Evolutionary conservation across 2,797 vertebrate species (phyloP).

Genomic region (Sebastes miniatus): DNA sequence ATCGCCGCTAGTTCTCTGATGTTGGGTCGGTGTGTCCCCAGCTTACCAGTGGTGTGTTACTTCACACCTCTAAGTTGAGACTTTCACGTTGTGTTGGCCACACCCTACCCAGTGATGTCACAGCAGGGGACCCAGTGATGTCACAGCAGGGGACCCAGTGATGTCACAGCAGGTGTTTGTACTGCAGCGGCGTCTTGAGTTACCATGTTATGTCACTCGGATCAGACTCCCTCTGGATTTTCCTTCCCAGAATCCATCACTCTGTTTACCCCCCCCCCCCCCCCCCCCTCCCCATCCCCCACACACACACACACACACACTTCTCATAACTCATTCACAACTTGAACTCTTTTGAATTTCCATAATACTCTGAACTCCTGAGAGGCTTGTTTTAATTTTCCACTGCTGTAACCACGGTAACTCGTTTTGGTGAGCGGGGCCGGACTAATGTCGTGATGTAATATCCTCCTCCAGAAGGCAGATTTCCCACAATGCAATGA

Average conservation of each 20-base stretch:
- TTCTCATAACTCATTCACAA: slow-evolving; percentile 53
- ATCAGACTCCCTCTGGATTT: background rate
- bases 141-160: background rate
- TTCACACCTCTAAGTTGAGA: too few species aligned
- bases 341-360: slow-evolving; percentile 50
- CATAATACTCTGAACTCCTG: slow-evolving; percentile 54
- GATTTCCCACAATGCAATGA: slow-evolving; percentile 65
- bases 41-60: too few species aligned
- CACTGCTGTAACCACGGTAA: slow-evolving; percentile 62
- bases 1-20: too few species aligned
- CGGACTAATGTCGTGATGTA: slow-evolving; percentile 40
- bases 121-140: background rate
- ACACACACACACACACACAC: background rate
- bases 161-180: background rate
- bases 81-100: too few species aligned
- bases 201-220: background rate
- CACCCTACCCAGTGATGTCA: too few species aligned
- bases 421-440: slow-evolving; percentile 43
- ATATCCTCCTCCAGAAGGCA: slow-evolving; percentile 56
- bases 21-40: too few species aligned
- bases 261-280: background rate
- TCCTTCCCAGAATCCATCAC: slow-evolving; percentile 29
- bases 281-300: background rate
- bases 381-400: slow-evolving; percentile 69
- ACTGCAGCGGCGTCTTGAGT: background rate